Evolutionary conservation across 2,113 vertebrate species (phyloP).

Genomic region (Triplophysa rosa): DNA sequence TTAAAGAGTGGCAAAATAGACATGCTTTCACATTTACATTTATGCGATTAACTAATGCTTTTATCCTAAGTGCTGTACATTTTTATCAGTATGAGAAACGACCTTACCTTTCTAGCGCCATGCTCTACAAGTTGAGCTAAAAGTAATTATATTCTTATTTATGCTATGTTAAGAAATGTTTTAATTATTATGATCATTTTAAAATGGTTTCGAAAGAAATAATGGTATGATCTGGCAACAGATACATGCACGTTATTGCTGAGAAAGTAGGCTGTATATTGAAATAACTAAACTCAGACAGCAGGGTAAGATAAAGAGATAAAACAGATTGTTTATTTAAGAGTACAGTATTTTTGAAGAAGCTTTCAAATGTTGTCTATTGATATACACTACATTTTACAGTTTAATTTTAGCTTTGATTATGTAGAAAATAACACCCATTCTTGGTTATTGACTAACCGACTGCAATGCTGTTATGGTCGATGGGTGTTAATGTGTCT

Average conservation of each 20-base stretch:
- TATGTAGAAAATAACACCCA: background rate
- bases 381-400: background rate
- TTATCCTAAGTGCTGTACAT: too few species aligned
- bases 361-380: conserved; percentile 10
- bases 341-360: background rate
- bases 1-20: background rate
- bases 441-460: background rate
- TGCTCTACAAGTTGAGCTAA: too few species aligned
- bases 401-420: background rate
- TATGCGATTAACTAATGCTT: too few species aligned
- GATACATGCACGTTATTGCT: background rate
- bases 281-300: too few species aligned
- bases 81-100: too few species aligned
- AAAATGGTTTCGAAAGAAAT: background rate
- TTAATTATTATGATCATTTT: background rate
- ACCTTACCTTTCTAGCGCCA: too few species aligned
- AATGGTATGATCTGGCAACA: background rate
- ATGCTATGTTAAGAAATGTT: too few species aligned
- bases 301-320: background rate
- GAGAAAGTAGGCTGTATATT: too few species aligned
- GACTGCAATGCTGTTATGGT: background rate
- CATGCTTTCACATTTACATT: background rate
- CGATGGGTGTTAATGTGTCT: background rate
- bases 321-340: background rate
- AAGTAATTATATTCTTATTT: too few species aligned